Conservation (phyloP, 2,888 invertebrate genomes). For the Drosophila limbata region DNA sequence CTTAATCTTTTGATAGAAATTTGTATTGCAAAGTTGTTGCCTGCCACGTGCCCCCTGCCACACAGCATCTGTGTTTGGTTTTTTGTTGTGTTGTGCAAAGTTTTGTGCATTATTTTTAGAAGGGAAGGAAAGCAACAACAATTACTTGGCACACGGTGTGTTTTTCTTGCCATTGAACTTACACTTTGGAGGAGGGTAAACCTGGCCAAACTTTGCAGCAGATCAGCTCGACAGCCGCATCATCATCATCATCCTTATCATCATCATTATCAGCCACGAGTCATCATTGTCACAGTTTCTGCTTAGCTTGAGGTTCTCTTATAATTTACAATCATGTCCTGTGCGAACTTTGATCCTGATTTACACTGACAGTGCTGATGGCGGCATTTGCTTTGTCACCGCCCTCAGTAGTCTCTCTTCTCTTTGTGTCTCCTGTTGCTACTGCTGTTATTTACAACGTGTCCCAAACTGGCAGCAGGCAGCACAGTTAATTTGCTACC, state of each 20-base stretch:
- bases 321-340: constrained; percentile 76
- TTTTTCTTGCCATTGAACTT: constrained; percentile 72
- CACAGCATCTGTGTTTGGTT: constrained; percentile 39
- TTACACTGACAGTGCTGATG: constrained; percentile 75
- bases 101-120: constrained; percentile 76
- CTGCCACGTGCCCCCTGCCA: constrained; percentile 16
- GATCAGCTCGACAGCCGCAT: constrained; percentile 41
- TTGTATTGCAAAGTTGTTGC: constrained; percentile 74
- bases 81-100: constrained; percentile 54
- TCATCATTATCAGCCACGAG: constrained; percentile 29
- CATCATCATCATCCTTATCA: constrained; percentile 27
- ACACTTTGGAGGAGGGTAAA: constrained; percentile 35
- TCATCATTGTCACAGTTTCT: constrained; percentile 59
- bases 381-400: constrained; percentile 67
- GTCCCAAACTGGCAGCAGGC: constrained; percentile 36
- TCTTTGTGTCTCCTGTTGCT: constrained; percentile 49
- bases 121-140: constrained; percentile 48
- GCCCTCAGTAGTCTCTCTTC: constrained; percentile 3
- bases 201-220: constrained; percentile 55
- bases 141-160: constrained; percentile 67
- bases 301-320: constrained; percentile 62
- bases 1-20: constrained; percentile 82
- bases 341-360: constrained; percentile 70
- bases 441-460: constrained; percentile 66
- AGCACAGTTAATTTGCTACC: constrained; percentile 66